Evolutionary conservation across 1,140 invertebrate genomes (phyloP).

Genomic region (Lasioglossum albipes): DNA sequence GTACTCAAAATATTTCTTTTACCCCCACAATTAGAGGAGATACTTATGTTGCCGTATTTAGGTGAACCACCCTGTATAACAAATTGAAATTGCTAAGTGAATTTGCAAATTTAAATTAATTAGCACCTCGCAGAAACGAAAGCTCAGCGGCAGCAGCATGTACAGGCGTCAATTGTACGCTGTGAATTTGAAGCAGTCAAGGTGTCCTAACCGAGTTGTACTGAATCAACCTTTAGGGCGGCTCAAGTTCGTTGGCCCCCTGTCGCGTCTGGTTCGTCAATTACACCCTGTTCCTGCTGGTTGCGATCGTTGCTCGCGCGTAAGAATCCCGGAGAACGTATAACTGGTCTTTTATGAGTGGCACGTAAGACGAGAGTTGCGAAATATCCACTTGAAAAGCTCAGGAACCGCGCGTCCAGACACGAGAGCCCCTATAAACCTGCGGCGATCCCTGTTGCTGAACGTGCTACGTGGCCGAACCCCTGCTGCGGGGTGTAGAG

Average conservation of each 20-base stretch:
- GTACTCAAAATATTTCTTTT: no score
- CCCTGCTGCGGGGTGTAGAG: background rate
- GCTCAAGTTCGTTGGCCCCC: background rate
- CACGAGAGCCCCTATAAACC: slow-evolving; percentile 35
- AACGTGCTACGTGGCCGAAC: background rate
- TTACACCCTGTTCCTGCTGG: background rate
- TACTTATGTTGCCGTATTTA: no score
- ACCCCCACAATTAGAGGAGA: no score
- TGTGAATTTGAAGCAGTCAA: no score
- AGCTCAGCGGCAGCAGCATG: no score
- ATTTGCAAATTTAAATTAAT: no score
- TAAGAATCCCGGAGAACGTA: slow-evolving; percentile 11
- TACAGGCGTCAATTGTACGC: no score
- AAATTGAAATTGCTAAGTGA: no score
- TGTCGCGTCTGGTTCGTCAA: background rate
- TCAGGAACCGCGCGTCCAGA: background rate
- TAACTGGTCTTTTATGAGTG: slow-evolving; percentile 41
- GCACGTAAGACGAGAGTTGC: slow-evolving; percentile 39
- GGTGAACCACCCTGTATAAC: no score
- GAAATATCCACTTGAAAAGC: slow-evolving; percentile 39
- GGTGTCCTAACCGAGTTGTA: no score
- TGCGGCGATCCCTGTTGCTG: slow-evolving; percentile 23
- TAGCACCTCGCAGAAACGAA: no score
- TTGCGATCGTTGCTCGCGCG: background rate
- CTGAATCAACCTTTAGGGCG: background rate